Evolutionary conservation across 2,797 vertebrate species (phyloP), one percentile per base, ranked within the genome.

Genomic region (Coluber constrictor): DNA sequence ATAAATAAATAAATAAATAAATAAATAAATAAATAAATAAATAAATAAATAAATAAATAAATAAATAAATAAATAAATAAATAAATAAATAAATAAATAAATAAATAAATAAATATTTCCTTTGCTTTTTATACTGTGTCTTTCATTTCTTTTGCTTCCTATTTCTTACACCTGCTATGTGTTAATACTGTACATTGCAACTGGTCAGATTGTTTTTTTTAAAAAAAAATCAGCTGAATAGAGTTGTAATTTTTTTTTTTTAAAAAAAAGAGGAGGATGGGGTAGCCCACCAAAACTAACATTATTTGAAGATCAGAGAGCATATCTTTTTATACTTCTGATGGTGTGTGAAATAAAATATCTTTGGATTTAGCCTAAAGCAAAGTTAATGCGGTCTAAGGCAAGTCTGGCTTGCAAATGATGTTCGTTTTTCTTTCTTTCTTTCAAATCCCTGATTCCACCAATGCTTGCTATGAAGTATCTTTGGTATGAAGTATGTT

Each of bases 101-200:
- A n/a, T n/a, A n/a, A n/a, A n/a, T n/a, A n/a, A 37, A 37, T 37
- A 37, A 37, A 37, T 37, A 37, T 37, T 37, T 16, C 32, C 32
- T 74, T 74, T 37, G 16, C 32, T 32, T 74, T 74, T 74, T 37
- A 37, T 74, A 37, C n/a, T 74, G 16, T 74, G 32, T 37, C 32
- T 74, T 74, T 37, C 32, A 37, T 37, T 37, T 74, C 5, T 37
- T 74, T 74, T 74, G 15, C 70, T 37, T 74, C 70, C 32, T 74
- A 37, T 74, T 74, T 74, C 32, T 20, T 74, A 37, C 32, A 20
- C 70, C 94, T 95, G 94, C 93, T 96, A 93, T 96, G 93, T 95
- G 96, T 94, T 95, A 94, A 94, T 94, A 86, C 27, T 87, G 93
- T 89, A 93, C 93, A 60, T 79, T 93, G 95, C 88, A 93, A 92